Evolutionary conservation across 64 coral and sea anemone species (phyloP).

Genomic region (Montipora cactus): DNA sequence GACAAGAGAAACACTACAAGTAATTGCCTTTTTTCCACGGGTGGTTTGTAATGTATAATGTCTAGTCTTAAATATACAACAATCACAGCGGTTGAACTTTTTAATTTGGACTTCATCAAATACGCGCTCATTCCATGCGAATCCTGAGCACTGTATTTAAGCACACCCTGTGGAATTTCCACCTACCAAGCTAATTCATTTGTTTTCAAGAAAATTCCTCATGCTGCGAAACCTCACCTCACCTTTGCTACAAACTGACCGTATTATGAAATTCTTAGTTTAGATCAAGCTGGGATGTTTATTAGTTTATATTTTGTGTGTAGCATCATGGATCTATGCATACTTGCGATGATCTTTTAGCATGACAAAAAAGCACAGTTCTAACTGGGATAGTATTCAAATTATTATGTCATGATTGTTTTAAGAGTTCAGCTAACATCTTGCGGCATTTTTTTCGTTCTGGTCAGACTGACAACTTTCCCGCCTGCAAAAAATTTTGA

Average conservation of each 20-base stretch:
- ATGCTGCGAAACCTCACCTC: conserved; percentile 7
- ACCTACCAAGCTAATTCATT: conserved; percentile 35
- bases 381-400: not conserved
- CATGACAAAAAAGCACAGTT: not conserved
- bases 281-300: conserved; percentile 39
- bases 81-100: conserved; percentile 45
- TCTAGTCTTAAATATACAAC: conserved; percentile 19
- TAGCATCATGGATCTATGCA: not conserved
- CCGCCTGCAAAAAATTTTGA: too few relatives aligned
- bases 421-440: not conserved
- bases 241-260: not conserved
- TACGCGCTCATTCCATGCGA: conserved; percentile 25
- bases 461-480: too few relatives aligned
- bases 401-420: not conserved
- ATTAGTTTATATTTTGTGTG: conserved; percentile 17
- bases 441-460: not conserved
- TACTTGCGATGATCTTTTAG: not conserved
- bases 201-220: conserved; percentile 29
- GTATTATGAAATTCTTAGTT: not conserved
- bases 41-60: conserved; percentile 20
- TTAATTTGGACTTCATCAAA: conserved; percentile 39
- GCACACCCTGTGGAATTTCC: conserved; percentile 33
- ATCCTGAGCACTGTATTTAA: conserved; percentile 12
- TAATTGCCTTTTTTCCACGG: conserved; percentile 58
- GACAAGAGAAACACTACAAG: conserved; percentile 50